Percentiles rank a stretch among this genome's conserved stretches.
Evolutionary conservation across 2,113 vertebrate genomes (phyloP).

Genomic region (Hydropotes inermis): DNA sequence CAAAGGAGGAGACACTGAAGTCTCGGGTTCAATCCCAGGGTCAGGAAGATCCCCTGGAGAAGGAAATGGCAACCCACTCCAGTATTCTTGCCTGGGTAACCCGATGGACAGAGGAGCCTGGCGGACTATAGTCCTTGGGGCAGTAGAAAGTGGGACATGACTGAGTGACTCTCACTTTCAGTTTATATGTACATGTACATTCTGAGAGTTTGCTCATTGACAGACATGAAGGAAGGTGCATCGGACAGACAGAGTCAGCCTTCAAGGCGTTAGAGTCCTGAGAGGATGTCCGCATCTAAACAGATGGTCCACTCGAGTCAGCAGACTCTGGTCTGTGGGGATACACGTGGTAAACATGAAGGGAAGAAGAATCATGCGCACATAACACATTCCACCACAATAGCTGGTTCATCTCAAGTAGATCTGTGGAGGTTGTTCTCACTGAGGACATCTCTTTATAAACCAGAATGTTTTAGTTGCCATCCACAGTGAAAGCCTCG

Average conservation of each 20-base stretch:
- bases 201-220: neutral
- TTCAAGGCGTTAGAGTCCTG: neutral
- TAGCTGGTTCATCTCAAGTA: neutral
- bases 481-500: neutral
- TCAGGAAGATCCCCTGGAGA: neutral
- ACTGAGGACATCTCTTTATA: neutral
- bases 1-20: neutral
- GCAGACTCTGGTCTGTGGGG: neutral
- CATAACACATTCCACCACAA: neutral
- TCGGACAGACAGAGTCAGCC: neutral
- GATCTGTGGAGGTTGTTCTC: neutral
- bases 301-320: neutral
- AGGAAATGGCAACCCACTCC: neutral
- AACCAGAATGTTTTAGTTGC: neutral
- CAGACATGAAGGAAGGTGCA: neutral
- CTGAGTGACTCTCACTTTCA: neutral
- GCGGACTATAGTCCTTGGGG: neutral
- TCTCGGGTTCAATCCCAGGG: neutral
- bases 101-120: neutral
- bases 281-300: neutral
- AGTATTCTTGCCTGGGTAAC: neutral
- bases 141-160: neutral
- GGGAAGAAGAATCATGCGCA: neutral
- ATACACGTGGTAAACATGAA: neutral
- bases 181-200: neutral